These are phyloP conservation scores for Babyrousa celebensis DNA, from an alignment of 2,797 vertebrate species.

Conservation along the genomic window DNA sequence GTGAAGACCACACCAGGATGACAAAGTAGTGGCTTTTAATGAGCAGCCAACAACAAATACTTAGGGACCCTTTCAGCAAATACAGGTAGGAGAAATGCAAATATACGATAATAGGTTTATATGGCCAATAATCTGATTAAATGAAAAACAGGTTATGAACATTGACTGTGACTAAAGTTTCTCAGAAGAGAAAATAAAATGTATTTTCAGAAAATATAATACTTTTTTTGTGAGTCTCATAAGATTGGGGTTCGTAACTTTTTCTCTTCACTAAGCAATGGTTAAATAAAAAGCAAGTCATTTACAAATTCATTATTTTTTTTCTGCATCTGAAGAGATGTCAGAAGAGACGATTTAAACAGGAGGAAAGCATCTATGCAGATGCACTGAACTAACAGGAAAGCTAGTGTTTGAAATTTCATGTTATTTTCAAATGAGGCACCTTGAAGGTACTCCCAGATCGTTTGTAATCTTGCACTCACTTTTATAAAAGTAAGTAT, in stretches of 20 bases:
- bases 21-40: conserved; percentile 84
- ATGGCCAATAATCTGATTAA: not conserved
- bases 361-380: not conserved
- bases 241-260: conserved; percentile 71
- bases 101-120: not conserved
- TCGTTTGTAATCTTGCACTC: not conserved
- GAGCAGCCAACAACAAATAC: conserved; percentile 87
- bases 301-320: not conserved
- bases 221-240: conserved; percentile 21
- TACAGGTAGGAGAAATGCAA: conserved; percentile 90
- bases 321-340: conserved; percentile 23
- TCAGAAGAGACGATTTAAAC: not conserved
- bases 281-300: conserved; percentile 78
- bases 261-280: conserved; percentile 66
- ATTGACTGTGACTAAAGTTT: not conserved
- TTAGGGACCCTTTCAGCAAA: conserved; percentile 86
- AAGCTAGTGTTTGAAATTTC: not conserved
- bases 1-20: conserved; percentile 81
- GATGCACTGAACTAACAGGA: not conserved
- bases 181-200: conserved; percentile 69
- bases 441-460: not conserved
- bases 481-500: not conserved
- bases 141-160: not conserved
- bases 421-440: not conserved
- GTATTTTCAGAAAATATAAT: conserved; percentile 61